Base-by-base conservation (phyloP, 2,113 vertebrate genomes). In the Hymenochirus boettgeri region DNA sequence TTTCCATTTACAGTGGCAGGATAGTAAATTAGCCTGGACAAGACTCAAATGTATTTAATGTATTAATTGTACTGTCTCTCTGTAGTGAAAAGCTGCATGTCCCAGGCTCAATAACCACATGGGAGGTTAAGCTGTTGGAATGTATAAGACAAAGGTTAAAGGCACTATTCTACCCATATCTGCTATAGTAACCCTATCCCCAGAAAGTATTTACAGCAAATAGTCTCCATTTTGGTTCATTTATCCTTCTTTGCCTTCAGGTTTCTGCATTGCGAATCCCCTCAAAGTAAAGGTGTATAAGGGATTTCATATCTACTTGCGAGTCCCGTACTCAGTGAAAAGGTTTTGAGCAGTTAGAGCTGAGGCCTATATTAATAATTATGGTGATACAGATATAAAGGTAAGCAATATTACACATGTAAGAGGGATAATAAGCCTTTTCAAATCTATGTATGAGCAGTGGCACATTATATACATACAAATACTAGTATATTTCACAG, bases 31-130 rank as follows among this genome's bases (percentile, higher is more conserved):
- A n/a, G n/a, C n/a, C n/a, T n/a, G n/a, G n/a, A n/a, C n/a, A n/a
- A n/a, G n/a, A n/a, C n/a, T n/a, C n/a, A n/a, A n/a, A n/a, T n/a
- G n/a, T n/a, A n/a, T n/a, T n/a, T n/a, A n/a, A n/a, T n/a, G n/a
- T n/a, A n/a, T n/a, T n/a, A n/a, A n/a, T n/a, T 35, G 33, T 35
- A 3, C 10, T 35, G 15, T 64, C 17, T 39, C 12, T 42, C 60
- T 42, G 0, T 79, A 92, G 70, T 3, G 3, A 79, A 0, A 1
- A 0, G 0, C 17, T 77, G 2, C 0, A 0, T 50, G 61, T 91
- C 1, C 92, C 87, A 0, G 90, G 93, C 70, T 93, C 92, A 17
- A 85, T 95, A 70, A 95, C 92, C 22, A 93, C 89, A 0, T 95
- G 92, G 92, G 92, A 95, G 73, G 74, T 95, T 65, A 91, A 13